Base-by-base conservation (phyloP, 2,888 invertebrate genomes). In the Microchrysa polita region DNA sequence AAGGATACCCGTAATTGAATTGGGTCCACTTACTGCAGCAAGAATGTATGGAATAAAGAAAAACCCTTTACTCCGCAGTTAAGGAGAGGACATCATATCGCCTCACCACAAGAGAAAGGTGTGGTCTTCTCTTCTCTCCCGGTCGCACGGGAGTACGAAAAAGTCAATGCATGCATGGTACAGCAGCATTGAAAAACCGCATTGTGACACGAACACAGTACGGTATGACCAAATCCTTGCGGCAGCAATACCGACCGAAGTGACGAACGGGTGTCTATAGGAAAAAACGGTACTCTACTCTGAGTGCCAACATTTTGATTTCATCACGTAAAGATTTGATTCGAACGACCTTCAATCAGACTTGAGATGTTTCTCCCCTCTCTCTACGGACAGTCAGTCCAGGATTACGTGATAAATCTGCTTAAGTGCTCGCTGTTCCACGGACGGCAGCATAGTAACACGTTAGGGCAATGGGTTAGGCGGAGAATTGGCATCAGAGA, bases 331-430 rank as follows among this genome's bases (percentile, higher is more conserved):
- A 42, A 44, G 57, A 52, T 71, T 71, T 71, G 57, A 71, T 67
- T 67, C 53, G 53, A 53, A 52, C 34, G 53, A 67, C 67, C 67
- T 44, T 67, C 67, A 67, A 52, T 67, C 53, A 61, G 61, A 61
- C 23, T 23, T 61, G 61, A 61, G 40, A 61, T 40, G 23, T 67
- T 57, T 52, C 22, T 7, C 20, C n/a, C 42, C 22, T 16, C 18
- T 16, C n/a, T n/a, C n/a, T n/a, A n/a, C n/a, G 42, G 55, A 59
- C 9, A 22, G 20, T 10, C 16, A 57, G 55, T 22, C 12, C 23
- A 16, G 57, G 57, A 71, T 71, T 71, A 59, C 71, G 71, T 71
- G 71, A 71, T 71, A 59, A 71, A 71, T 71, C 71, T 71, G 71
- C 44, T 52, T 44, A 67, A 67, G 67, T 65, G 52, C 40, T 22